These are phyloP conservation scores for Aptenodytes patagonicus DNA, from an alignment of 2,113 vertebrate genomes.

Conservation along the genomic window DNA sequence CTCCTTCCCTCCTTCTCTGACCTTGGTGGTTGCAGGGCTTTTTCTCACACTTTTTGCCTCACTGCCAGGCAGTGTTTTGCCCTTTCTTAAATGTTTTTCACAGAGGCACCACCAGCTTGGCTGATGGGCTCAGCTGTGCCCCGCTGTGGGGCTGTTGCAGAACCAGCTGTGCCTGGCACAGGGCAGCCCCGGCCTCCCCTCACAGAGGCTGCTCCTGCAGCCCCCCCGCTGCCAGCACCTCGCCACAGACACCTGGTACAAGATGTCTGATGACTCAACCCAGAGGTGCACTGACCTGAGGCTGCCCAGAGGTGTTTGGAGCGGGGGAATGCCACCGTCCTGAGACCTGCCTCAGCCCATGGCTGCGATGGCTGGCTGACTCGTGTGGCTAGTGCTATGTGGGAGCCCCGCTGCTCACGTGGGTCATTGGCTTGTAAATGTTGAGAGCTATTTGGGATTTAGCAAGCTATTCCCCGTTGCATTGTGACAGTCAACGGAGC, in stretches of 20 bases:
- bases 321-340: too few species aligned
- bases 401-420: accelerated
- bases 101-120: too few species aligned
- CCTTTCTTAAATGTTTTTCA: neutral
- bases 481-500: neutral
- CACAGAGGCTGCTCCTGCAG: neutral
- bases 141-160: accelerated
- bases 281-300: too few species aligned
- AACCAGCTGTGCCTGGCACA: neutral
- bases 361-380: neutral
- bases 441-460: neutral
- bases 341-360: neutral
- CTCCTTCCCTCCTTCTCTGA: neutral
- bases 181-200: neutral
- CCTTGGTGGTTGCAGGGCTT: neutral
- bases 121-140: neutral
- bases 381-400: accelerated
- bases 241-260: neutral
- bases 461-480: neutral
- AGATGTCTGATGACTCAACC: neutral
- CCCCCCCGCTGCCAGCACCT: neutral
- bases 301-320: neutral
- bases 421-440: neutral
- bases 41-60: neutral
- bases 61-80: neutral